Conservation (phyloP, 2,888 invertebrate genomes). For the Troglohyphantes excavatus region DNA sequence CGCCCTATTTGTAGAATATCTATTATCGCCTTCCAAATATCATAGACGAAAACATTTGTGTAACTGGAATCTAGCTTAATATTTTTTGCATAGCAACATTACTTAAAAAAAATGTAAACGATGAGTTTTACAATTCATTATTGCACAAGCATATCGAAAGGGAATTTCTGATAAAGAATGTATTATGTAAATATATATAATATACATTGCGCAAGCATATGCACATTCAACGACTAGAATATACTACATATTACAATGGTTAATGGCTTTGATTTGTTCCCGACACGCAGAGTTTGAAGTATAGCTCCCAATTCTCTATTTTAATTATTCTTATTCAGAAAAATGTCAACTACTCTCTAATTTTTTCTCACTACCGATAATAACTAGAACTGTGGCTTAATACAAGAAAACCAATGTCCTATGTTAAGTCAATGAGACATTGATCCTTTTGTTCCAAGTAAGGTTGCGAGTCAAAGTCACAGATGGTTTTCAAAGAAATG, state of each 20-base stretch:
- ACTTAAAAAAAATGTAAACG: background rate
- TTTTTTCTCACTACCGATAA: too few species aligned
- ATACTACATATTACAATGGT: conserved; percentile 25
- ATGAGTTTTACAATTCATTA: background rate
- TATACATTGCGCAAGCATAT: conserved; percentile 23
- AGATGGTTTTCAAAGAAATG: too few species aligned
- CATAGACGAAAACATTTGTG: background rate
- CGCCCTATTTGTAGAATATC: background rate
- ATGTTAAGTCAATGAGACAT: too few species aligned
- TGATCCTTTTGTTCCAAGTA: too few species aligned
- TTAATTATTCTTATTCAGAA: too few species aligned
- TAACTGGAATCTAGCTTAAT: too few species aligned
- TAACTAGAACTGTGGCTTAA: too few species aligned
- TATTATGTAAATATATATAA: conserved; percentile 24
- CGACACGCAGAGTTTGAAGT: conserved; percentile 65
- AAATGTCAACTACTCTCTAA: too few species aligned
- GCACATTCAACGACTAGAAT: conserved; percentile 67
- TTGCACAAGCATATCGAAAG: conserved; percentile 16
- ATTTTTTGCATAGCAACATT: background rate
- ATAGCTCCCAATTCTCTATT: background rate
- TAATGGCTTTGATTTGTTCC: conserved; percentile 62
- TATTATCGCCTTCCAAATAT: background rate
- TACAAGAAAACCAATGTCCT: too few species aligned
- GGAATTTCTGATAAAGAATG: background rate
- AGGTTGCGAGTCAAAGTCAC: too few species aligned